Evolutionary conservation across 2,888 invertebrate genomes (phyloP), one percentile per base, ranked within the genome.

Genomic region (Stenichneumon culpator): DNA sequence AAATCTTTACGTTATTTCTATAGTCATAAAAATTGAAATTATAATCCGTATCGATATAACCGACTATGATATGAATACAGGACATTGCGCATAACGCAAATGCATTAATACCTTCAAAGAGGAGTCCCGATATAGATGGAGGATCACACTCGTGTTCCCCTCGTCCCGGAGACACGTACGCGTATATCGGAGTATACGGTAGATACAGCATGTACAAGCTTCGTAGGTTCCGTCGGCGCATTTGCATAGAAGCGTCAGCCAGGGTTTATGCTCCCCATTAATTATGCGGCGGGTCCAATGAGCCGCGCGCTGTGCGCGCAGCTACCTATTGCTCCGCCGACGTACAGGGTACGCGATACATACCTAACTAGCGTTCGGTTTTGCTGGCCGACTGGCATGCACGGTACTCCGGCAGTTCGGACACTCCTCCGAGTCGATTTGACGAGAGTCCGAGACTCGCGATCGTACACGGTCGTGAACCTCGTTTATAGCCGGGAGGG

Each of bases 281-380:
- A 91, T 91, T 91, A 91, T 91, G 89, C 89, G 87, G 81, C 87
- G 88, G 89, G 90, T 88, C 90, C 91, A 91, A 91, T 91, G 91
- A 91, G 91, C 90, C 91, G 86, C 65, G 68, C 63, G 74, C 28
- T 69, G 75, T 68, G 81, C 72, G 60, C 44, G 69, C 78, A 63
- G 79, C 67, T 60, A 79, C 79, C 57, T 75, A 79, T 75, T 50
- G 72, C 50, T 22, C n/a, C 14, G 52, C 57, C 52, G 50, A 28
- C 60, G 19, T 60, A 54, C 52, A 16, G 44, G 16, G 44, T 60
- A 50, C 25, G 32, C 36, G 32, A 57, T 32, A 74, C 39, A 68
- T 60, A 75, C 25, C 36, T 65, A 47, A 63, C 25, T 28, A 63
- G 16, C 63, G 16, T 63, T 57, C 14, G 57, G 57, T 57, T 57